Percentiles rank a stretch among this genome's conserved stretches.
These are phyloP conservation scores for Lycophotia porphyrea DNA, from an alignment of 2,888 invertebrate genomes.

Conservation along the genomic window DNA sequence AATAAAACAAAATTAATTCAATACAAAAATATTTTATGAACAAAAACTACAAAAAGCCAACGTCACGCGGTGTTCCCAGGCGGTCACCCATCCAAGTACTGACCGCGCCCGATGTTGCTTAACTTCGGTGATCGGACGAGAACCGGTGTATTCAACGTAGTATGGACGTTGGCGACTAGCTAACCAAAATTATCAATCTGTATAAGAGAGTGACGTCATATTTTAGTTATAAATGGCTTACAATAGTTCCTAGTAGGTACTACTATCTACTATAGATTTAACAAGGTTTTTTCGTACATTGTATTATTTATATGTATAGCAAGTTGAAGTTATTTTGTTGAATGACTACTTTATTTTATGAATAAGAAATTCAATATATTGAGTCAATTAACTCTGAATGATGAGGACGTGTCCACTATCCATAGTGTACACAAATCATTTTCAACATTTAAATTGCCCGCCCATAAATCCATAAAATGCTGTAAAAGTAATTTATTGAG, in stretches of 20 bases:
- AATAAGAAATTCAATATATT: background rate
- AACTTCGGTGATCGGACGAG: slow-evolving; percentile 89
- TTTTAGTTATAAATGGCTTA: background rate
- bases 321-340: background rate
- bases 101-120: slow-evolving; percentile 87
- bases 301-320: background rate
- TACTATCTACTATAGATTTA: too few species aligned
- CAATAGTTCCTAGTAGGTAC: background rate
- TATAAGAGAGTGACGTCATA: background rate
- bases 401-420: background rate
- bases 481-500: slow-evolving; percentile 53
- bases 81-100: slow-evolving; percentile 86
- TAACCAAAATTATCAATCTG: background rate
- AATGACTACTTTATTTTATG: background rate
- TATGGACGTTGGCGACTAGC: slow-evolving; percentile 78
- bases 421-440: slow-evolving; percentile 6
- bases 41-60: slow-evolving; percentile 57
- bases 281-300: background rate
- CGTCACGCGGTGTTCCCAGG: slow-evolving; percentile 82
- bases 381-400: background rate
- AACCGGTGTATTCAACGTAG: slow-evolving; percentile 85
- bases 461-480: slow-evolving; percentile 33
- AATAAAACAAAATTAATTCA: background rate
- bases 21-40: background rate
- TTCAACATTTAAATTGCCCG: slow-evolving; percentile 24